Base-by-base conservation (phyloP, 1,140 invertebrate genomes). In the Neelides sp. region DNA sequence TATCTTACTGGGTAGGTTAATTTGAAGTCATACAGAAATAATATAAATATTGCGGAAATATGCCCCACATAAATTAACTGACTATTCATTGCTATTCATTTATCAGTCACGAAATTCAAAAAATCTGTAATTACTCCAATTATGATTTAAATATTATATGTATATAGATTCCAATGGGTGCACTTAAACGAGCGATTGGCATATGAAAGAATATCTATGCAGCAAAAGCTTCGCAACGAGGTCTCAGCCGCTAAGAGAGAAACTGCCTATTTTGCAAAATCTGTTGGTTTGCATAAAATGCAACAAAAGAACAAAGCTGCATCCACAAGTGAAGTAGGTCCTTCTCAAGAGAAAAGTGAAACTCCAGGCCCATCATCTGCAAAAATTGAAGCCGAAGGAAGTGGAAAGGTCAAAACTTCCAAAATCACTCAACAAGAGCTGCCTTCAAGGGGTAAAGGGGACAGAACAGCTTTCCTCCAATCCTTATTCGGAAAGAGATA, bases 111-210 rank as follows among this genome's bases (percentile, higher is more conserved):
- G 7, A 19, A 8, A 40, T n/a, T n/a, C 19, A 40, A 40, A 40
- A 8, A 8, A 19, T 8, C 8, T 40, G 19, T 8, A 40, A 19
- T 40, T 36, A n/a, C 15, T 15, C 4, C 17, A 40, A 20, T 51
- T 3, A 36, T 50, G 8, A 12, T 15, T 40, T 50, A 26, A 22
- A 47, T 52, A 10, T 42, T 56, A 42, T 42, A 61, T 61, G 19
- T 35, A 37, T 40, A 44, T 35, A 79, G 87, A 55, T 97, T 97
- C 65, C 94, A 94, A 69, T 98, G 93, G 93, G 73, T 80, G 40
- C 90, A 98, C 71, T 71, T 98, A 17, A 87, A 83, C 64, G 93
- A 96, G 69, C 75, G 89, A 62, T 70, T 96, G 49, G 81, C 83
- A 13, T 94, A 95, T 71, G 92, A 97, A 69, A 80, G 80, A 65